Percentiles rank a stretch among this genome's conserved stretches.
Conservation (phyloP, 2,113 vertebrate species). For the Podarcis raffonei region DNA sequence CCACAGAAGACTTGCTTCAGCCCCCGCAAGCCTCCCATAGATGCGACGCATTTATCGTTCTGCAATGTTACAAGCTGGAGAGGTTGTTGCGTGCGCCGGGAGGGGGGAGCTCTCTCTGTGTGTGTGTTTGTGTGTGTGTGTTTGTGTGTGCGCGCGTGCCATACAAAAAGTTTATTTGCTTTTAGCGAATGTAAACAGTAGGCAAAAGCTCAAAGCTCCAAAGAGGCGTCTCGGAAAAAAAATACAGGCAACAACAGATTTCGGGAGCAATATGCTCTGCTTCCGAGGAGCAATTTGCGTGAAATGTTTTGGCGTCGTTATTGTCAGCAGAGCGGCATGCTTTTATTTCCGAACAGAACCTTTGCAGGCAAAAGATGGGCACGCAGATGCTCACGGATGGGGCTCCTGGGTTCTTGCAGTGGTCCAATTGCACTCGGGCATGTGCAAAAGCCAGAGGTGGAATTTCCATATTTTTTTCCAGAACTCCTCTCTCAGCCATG, state of each 20-base stretch:
- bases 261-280: not conserved
- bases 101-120: too few relatives aligned
- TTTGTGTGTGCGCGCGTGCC: accelerated
- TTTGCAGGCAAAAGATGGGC: not conserved
- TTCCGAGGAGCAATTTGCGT: slow-evolving; percentile 12
- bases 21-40: not conserved
- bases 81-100: accelerated
- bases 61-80: not conserved
- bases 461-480: not conserved
- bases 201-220: not conserved
- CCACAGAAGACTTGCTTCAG: not conserved
- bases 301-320: not conserved
- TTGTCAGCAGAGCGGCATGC: not conserved
- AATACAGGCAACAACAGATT: not conserved
- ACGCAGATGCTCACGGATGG: not conserved
- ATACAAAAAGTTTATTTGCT: not conserved
- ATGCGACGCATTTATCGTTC: not conserved
- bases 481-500: not conserved
- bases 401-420: not conserved
- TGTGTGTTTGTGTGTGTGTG: too few relatives aligned
- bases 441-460: too few relatives aligned
- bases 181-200: not conserved
- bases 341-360: too few relatives aligned
- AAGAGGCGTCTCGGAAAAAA: not conserved
- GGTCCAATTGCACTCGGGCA: not conserved